Evolutionary conservation across 2,888 invertebrate genomes (phyloP), one percentile per base, ranked within the genome.

Genomic region (Agrochola circellaris): DNA sequence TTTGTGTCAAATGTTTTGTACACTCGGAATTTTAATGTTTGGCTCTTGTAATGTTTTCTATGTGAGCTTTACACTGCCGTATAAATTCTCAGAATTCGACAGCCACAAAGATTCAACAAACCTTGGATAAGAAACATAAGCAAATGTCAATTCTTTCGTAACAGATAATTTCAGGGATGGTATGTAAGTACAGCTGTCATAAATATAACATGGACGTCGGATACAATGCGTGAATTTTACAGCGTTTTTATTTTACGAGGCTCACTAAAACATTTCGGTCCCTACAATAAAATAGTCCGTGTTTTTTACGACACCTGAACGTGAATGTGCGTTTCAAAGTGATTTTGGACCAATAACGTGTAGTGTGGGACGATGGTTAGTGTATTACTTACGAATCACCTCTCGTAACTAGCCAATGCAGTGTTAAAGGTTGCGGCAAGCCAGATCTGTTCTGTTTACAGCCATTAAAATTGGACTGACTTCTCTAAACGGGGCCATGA

Each of bases 191-290:
- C 83, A 69, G 64, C 73, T 84, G 87, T 89, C 91, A 89, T 95
- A 94, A 94, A 95, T 93, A 92, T 89, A 93, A 91, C 92, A 91
- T 91, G 91, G 90, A 91, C 87, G 87, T 87, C 82, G 89, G 34
- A 91, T 89, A 95, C 95, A 95, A 95, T 94, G 94, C 94, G 93
- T 93, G 93, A 94, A 93, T 94, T 95, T 96, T 94, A 95, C 94
- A 93, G 88, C 93, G 89, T 92, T 95, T 93, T 95, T 93, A 95
- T 95, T 96, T 96, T 95, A 96, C 94, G 95, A 94, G 86, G 73
- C 85, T 82, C 94, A 93, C 93, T 95, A 95, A 95, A 96, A 94
- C 95, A 93, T 95, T 95, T 94, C 89, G 93, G 93, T 91, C 91
- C 93, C 91, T 85, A 91, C 93, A 93, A 93, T 96, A 95, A 95